These are phyloP conservation scores for Bos javanicus DNA, from an alignment of 2,113 vertebrate genomes.

Conservation along the genomic window DNA sequence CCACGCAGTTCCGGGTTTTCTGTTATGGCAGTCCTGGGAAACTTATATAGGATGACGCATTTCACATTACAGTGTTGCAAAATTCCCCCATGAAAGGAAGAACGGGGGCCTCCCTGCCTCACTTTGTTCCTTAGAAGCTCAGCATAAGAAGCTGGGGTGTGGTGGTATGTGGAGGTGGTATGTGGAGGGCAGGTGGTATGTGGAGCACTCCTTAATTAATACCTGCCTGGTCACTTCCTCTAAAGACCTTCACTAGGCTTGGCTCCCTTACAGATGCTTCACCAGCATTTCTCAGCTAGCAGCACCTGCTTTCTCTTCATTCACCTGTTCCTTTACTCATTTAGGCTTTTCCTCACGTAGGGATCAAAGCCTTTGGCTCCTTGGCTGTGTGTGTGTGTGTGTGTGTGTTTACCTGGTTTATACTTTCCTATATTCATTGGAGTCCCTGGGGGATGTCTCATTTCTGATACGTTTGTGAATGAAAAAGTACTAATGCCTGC, in stretches of 20 bases:
- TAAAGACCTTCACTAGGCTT: not conserved
- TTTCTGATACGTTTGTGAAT: not conserved
- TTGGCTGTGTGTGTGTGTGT: not conserved
- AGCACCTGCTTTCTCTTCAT: not conserved
- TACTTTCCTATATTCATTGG: not conserved
- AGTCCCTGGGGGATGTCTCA: not conserved
- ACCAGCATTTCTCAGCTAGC: not conserved
- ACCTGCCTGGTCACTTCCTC: not conserved
- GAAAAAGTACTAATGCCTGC: not conserved
- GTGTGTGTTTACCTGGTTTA: not conserved
- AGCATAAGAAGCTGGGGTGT: not conserved
- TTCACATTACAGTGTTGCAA: not conserved
- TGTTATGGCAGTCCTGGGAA: not conserved
- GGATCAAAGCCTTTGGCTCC: not conserved
- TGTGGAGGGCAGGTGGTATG: not conserved
- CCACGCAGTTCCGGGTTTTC: not conserved
- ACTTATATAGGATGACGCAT: not conserved
- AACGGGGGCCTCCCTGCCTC: not conserved
- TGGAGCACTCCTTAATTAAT: not conserved
- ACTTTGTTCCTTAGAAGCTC: not conserved
- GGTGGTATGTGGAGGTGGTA: not conserved
- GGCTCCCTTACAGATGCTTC: accelerated
- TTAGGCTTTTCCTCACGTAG: not conserved
- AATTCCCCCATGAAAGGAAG: not conserved
- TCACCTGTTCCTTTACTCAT: not conserved